Base-by-base conservation (phyloP, 2,113 vertebrate species). In the Aphyosemion australe region DNA sequence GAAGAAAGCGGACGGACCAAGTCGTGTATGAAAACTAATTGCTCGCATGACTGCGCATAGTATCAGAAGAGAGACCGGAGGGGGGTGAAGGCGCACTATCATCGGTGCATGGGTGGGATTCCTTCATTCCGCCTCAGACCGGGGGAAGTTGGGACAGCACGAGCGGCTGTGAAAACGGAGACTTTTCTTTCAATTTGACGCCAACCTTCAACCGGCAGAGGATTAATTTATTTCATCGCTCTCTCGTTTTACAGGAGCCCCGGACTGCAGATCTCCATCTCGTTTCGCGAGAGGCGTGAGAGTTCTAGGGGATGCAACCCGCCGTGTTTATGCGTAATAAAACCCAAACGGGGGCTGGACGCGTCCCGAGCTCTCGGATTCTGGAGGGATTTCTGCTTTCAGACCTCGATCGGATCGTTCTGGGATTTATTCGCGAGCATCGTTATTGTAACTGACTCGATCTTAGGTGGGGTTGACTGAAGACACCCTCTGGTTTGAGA, bases 31-130 rank as follows among this genome's bases (percentile, higher is more conserved):
- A 78, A 57, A 84, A 88, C 57, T 83, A 77, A 82, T 61, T 79
- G 76, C 74, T 66, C 78, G 76, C 64, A 80, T 75, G 71, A 61
- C 72, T 59, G 47, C 66, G 79, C 76, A 37, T 46, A 54, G 50
- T 53, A 46, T 69, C 41, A 43, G 64, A 66, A 39, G 64, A 66
- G 59, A 72, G 39, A 42, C 34, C 26, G 20, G 18, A 34, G 46
- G 19, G 26, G 26, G 43, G 18, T 26, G 20, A 20, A 12, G 26
- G 26, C 26, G 26, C 49, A 37, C 18, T 41, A 20, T 62, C 72
- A 26, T 65, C 72, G 20, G 62, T 47, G 78, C 81, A 74, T 69
- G 85, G 88, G 80, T 85, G 87, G 90, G 84, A 89, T 82, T 84
- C 75, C 78, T 82, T 83, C 83, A 69, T 59, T 83, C 71, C 78